Percentiles rank a stretch among this genome's conserved stretches.
These are phyloP conservation scores for Diplosoma virens DNA, from an alignment of 23 tunicate species.

Conservation along the genomic window DNA sequence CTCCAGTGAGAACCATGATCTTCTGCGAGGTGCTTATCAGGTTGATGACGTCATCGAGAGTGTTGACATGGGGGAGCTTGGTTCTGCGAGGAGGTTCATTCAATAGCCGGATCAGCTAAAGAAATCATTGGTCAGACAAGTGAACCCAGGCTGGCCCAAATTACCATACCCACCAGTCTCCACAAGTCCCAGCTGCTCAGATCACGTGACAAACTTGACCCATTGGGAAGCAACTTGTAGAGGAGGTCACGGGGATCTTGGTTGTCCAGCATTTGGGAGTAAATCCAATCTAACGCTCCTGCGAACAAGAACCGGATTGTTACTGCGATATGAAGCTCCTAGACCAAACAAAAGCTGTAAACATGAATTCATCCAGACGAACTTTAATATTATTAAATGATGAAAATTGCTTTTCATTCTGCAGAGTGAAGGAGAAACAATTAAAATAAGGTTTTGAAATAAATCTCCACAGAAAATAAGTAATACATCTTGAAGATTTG, in stretches of 20 bases:
- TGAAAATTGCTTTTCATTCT: too few relatives aligned
- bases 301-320: too few relatives aligned
- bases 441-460: too few relatives aligned
- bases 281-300: slow-evolving; percentile 78
- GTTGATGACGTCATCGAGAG: slow-evolving; percentile 56
- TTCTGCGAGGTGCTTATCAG: slow-evolving; percentile 68
- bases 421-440: too few relatives aligned
- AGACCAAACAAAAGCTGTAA: too few relatives aligned
- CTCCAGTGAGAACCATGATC: slow-evolving; percentile 95
- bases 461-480: too few relatives aligned
- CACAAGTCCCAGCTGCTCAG: slow-evolving; percentile 48
- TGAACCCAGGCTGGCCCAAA: background rate
- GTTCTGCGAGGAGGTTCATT: slow-evolving; percentile 67
- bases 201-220: slow-evolving; percentile 27
- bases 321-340: too few relatives aligned
- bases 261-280: slow-evolving; percentile 53
- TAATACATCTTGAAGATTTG: too few relatives aligned
- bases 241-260: slow-evolving; percentile 58
- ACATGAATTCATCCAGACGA: too few relatives aligned
- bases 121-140: background rate
- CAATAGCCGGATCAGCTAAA: slow-evolving; percentile 51
- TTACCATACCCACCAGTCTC: slow-evolving; percentile 56
- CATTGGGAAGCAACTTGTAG: slow-evolving; percentile 31
- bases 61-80: slow-evolving; percentile 62
- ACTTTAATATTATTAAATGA: too few relatives aligned